These are phyloP conservation scores for Gopherus flavomarginatus DNA, from an alignment of 2,113 vertebrate species.

Conservation along the genomic window DNA sequence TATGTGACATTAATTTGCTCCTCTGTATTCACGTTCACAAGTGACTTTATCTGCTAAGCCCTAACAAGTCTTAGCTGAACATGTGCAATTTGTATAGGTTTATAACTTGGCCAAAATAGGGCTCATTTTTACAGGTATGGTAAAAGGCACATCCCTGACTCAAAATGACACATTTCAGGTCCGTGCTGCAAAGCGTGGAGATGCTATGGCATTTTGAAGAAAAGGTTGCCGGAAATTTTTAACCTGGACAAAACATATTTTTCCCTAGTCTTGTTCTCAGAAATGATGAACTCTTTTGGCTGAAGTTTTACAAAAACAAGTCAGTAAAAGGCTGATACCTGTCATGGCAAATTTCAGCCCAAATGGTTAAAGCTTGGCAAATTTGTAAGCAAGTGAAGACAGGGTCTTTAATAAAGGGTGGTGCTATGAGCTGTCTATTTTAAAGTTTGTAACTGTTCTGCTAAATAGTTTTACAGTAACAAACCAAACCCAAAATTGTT, in stretches of 20 bases:
- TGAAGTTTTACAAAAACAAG: background rate
- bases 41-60: background rate
- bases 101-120: background rate
- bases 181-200: background rate
- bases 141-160: background rate
- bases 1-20: background rate
- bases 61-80: background rate
- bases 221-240: fast-evolving
- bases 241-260: fast-evolving
- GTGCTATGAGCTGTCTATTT: background rate
- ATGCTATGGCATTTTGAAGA: background rate
- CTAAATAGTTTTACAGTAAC: fast-evolving
- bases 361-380: fast-evolving
- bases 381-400: fast-evolving
- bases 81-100: background rate
- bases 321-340: background rate
- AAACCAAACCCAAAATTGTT: fast-evolving
- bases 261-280: background rate
- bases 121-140: background rate
- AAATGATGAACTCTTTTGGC: background rate
- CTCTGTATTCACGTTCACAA: too few species aligned
- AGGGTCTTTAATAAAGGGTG: fast-evolving
- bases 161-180: fast-evolving
- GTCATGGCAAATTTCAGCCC: fast-evolving
- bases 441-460: background rate